Evolutionary conservation across 1,140 invertebrate genomes (phyloP).

Genomic region (Oscheius sp.): DNA sequence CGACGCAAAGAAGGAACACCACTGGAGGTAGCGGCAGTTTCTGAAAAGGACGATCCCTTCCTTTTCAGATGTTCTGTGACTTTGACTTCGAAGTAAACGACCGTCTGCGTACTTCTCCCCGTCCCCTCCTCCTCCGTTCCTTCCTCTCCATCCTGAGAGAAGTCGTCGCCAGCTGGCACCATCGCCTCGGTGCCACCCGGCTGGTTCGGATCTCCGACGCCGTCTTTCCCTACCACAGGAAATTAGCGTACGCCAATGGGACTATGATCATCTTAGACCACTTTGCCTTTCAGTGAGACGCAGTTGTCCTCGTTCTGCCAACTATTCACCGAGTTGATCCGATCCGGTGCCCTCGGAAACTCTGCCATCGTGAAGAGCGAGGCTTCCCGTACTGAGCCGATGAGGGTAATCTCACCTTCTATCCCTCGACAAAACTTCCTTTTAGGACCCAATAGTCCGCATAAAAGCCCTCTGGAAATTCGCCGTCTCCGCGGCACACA

Average conservation of each 20-base stretch:
- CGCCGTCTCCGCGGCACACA: neutral
- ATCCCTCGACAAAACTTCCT: neutral
- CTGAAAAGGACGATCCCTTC: too few relatives aligned
- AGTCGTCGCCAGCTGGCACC: neutral
- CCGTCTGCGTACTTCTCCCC: too few relatives aligned
- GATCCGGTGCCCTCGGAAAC: neutral
- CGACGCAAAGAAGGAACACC: neutral
- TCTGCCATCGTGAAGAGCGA: neutral
- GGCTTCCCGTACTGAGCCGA: neutral
- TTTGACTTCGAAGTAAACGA: too few relatives aligned
- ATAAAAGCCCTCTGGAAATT: neutral
- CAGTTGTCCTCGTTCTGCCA: neutral
- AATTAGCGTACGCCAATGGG: neutral
- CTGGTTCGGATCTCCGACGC: neutral
- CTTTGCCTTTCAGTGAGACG: neutral
- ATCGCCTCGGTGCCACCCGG: neutral
- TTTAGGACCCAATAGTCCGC: neutral
- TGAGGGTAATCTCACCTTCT: neutral
- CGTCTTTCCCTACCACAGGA: neutral
- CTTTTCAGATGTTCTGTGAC: neutral
- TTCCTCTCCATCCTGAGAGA: neutral
- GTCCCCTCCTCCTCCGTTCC: neutral
- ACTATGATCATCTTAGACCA: neutral
- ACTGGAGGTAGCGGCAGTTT: slow-evolving; percentile 3
- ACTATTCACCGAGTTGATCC: neutral